A percentile compares a stretch with the other conserved stretches of the same genome.
These are phyloP conservation scores for Stenotaenia linearis DNA, from an alignment of 2,888 invertebrate genomes.

Conservation along the genomic window DNA sequence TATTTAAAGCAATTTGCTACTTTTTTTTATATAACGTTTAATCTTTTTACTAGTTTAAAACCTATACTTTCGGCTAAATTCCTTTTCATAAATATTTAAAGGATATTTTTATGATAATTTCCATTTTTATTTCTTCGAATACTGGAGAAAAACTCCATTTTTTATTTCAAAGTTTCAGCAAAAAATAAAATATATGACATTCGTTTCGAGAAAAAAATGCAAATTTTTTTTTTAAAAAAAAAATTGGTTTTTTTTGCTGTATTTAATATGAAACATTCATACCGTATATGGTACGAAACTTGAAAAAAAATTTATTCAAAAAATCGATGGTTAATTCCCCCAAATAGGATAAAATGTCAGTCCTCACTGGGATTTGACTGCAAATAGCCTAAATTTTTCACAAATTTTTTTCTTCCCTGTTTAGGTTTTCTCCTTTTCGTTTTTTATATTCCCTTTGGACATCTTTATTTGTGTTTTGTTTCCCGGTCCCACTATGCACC, in stretches of 20 bases:
- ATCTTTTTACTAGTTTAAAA: neutral
- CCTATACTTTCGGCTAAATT: neutral
- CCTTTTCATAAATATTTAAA: neutral
- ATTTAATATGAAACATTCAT: conserved; percentile 2
- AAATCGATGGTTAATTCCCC: conserved; percentile 16
- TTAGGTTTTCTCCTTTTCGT: neutral
- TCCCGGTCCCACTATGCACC: neutral
- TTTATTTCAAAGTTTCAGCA: neutral
- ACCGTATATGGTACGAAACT: neutral
- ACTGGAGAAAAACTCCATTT: neutral
- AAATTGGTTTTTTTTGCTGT: too few species aligned
- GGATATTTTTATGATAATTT: neutral
- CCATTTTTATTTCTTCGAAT: neutral
- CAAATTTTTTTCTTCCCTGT: neutral
- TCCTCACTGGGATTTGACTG: neutral
- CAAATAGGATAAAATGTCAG: conserved; percentile 26
- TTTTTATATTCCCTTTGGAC: neutral
- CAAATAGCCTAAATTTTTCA: conserved; percentile 21
- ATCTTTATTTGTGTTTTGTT: conserved; percentile 23
- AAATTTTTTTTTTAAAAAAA: neutral
- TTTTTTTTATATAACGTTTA: neutral
- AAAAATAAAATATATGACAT: neutral
- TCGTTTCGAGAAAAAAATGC: neutral
- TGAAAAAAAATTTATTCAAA: neutral
- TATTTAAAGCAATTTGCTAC: neutral